These are phyloP conservation scores for Eidolon dupreanum DNA, from an alignment of 2,797 vertebrate genomes.

Conservation along the genomic window DNA sequence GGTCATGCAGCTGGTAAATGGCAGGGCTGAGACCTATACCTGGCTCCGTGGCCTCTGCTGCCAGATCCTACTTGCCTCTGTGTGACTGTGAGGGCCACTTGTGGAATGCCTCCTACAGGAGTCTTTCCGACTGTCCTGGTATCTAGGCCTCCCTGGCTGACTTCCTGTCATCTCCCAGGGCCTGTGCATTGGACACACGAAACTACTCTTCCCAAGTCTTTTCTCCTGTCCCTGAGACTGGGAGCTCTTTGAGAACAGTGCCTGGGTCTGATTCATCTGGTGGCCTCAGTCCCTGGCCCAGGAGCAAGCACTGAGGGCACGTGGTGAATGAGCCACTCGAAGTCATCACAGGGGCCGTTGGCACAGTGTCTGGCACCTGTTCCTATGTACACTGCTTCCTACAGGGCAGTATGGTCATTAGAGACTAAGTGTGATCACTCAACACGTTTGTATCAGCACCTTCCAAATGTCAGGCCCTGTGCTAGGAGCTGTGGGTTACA, in stretches of 20 bases:
- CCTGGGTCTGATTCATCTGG: not conserved
- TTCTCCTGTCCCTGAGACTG: not conserved
- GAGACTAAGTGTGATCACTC: not conserved
- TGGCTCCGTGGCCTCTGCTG: not conserved
- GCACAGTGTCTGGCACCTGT: not conserved
- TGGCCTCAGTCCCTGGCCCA: not conserved
- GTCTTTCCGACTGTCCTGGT: not conserved
- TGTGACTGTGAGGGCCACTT: not conserved
- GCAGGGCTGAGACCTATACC: not conserved
- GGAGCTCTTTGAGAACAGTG: not conserved
- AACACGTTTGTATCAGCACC: not conserved
- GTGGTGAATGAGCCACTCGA: not conserved
- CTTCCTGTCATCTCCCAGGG: not conserved
- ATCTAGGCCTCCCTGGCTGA: not conserved
- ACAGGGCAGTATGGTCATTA: not conserved
- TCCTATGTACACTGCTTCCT: rapidly evolving
- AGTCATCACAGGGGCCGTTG: not conserved
- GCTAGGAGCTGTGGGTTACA: not conserved
- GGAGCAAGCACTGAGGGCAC: not conserved
- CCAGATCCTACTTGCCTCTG: not conserved
- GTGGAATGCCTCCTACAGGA: not conserved
- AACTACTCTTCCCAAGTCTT: not conserved
- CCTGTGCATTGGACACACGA: not conserved
- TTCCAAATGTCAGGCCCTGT: not conserved
- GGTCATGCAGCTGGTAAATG: not conserved